Percentiles rank a stretch among this genome's conserved stretches.
phyloP scores from a whole-genome alignment of 2,888 invertebrate species.

The Idaea straminata region DNA sequence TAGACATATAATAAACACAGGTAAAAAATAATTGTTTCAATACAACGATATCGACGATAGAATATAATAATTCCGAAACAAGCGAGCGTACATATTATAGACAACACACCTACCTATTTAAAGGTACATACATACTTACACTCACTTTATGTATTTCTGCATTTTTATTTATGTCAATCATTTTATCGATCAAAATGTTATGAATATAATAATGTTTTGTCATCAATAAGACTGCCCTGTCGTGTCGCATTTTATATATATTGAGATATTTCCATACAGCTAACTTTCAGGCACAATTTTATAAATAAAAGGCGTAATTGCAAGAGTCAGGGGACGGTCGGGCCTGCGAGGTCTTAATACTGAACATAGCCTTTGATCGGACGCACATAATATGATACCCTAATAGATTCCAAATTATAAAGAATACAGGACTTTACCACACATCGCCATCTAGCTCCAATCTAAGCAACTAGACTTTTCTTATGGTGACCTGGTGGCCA shows the following conservation, averaged over 20 bases:
- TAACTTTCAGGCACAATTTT: constrained; percentile 27
- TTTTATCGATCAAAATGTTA: constrained; percentile 46
- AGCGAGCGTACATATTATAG: no score
- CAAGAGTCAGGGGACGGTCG: constrained; percentile 17
- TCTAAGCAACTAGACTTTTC: no score
- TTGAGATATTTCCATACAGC: constrained; percentile 13
- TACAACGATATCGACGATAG: constrained; percentile 20
- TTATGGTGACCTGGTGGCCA: no score
- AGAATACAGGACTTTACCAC: no score
- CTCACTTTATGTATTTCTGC: constrained; percentile 63
- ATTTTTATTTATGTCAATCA: constrained; percentile 61
- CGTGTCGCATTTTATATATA: constrained; percentile 25
- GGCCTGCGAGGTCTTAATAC: constrained; percentile 41
- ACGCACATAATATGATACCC: background rate
- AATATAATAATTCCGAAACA: no score
- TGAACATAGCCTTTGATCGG: constrained; percentile 48
- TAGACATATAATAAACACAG: constrained; percentile 20
- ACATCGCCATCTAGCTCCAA: constrained; percentile 3
- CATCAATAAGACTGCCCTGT: constrained; percentile 44
- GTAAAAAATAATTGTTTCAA: constrained; percentile 30
- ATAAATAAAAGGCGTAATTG: constrained; percentile 13
- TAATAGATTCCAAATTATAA: no score
- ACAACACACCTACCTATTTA: no score
- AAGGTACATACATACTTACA: constrained; percentile 21
- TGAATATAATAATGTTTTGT: constrained; percentile 50